A percentile compares a stretch with the other conserved stretches of the same genome.
Conservation (phyloP, 2,113 vertebrate species). For the Maylandia zebra region DNA sequence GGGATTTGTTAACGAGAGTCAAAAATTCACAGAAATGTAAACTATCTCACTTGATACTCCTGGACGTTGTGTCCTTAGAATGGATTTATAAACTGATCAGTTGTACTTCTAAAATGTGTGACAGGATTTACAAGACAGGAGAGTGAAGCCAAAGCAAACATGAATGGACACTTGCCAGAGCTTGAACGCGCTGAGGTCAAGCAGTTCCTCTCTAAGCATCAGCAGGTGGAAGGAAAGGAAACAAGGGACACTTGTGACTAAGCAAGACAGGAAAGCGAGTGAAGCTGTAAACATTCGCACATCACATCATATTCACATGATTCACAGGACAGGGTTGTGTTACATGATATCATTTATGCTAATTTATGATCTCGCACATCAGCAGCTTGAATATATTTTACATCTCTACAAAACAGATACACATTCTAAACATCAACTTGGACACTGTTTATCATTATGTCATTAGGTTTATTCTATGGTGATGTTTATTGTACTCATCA, state of each 20-base stretch:
- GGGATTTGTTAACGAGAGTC: not conserved
- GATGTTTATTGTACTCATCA: not conserved
- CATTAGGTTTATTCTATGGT: not conserved
- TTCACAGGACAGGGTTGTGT: not conserved
- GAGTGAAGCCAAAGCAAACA: not conserved
- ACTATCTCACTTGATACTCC: not conserved
- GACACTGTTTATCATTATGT: not conserved
- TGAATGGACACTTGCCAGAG: not conserved
- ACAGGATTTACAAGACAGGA: not conserved
- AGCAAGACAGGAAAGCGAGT: not conserved
- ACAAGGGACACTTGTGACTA: conserved; percentile 12
- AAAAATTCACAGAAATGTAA: not conserved
- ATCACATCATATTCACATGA: not conserved
- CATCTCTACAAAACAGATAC: not conserved
- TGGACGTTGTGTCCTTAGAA: not conserved
- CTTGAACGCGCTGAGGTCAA: not conserved
- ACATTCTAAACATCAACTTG: not conserved
- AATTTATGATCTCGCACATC: not conserved
- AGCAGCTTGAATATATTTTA: not conserved
- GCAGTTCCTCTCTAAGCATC: not conserved
- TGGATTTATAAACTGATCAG: not conserved
- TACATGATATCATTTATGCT: not conserved
- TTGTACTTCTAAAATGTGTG: not conserved
- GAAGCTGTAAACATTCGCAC: conserved; percentile 9
- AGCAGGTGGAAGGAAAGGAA: not conserved